These are phyloP conservation scores for Catagonus wagneri DNA, from an alignment of 2,113 vertebrate species.

Conservation along the genomic window DNA sequence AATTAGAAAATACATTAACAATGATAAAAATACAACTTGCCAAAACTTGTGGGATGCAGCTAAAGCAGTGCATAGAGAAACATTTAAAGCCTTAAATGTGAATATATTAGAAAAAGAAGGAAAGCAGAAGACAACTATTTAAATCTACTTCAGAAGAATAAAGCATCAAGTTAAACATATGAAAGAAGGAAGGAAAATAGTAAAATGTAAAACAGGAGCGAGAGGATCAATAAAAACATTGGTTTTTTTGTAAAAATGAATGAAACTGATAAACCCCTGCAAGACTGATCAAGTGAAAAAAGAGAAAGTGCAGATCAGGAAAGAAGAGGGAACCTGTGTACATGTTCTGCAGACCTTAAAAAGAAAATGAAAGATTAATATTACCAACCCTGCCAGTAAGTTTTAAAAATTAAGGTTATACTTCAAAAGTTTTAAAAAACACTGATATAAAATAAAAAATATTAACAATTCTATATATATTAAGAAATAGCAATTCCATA, in stretches of 20 bases:
- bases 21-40: background rate
- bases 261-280: background rate
- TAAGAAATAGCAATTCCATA: background rate
- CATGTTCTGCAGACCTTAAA: background rate
- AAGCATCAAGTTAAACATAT: slow-evolving; percentile 10
- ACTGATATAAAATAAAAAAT: background rate
- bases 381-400: background rate
- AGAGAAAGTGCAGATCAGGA: background rate
- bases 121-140: background rate
- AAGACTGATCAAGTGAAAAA: background rate
- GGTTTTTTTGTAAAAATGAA: background rate
- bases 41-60: background rate
- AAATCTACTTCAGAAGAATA: slow-evolving; percentile 29
- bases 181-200: background rate
- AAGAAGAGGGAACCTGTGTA: background rate
- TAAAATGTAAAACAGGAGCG: background rate
- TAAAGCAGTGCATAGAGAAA: slow-evolving; percentile 3
- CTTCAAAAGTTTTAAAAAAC: background rate
- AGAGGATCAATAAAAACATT: background rate
- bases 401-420: background rate
- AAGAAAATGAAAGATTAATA: background rate
- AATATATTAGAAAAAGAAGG: background rate
- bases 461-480: background rate
- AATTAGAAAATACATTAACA: slow-evolving; percentile 29
- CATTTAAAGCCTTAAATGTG: slow-evolving; percentile 10